A percentile compares a stretch with the other conserved stretches of the same genome.
Evolutionary conservation across 1,140 invertebrate genomes (phyloP).

Genomic region (Grapholita molesta): DNA sequence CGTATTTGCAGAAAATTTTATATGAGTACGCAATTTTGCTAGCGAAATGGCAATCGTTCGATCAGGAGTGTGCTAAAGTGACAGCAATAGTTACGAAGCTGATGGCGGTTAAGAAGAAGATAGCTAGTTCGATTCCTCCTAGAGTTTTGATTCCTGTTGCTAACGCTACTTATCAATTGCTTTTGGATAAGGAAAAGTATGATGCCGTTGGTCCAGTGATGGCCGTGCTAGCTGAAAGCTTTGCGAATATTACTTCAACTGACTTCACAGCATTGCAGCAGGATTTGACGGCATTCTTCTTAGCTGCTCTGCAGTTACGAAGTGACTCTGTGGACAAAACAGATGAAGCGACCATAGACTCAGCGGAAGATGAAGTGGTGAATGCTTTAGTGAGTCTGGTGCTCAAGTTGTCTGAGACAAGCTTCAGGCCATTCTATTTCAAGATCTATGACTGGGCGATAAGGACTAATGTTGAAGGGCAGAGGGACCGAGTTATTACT

Average conservation of each 20-base stretch:
- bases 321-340: constrained; percentile 53
- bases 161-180: constrained; percentile 81
- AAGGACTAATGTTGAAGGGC: constrained; percentile 76
- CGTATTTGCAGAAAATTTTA: constrained; percentile 89
- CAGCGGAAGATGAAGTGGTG: constrained; percentile 85
- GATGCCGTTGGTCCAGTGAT: constrained; percentile 84
- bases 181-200: constrained; percentile 80
- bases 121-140: constrained; percentile 83
- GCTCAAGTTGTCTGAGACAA: constrained; percentile 92
- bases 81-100: constrained; percentile 79
- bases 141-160: constrained; percentile 88
- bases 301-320: constrained; percentile 87
- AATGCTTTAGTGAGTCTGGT: constrained; percentile 87
- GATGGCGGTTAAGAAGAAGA: constrained; percentile 81
- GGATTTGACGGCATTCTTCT: constrained; percentile 86
- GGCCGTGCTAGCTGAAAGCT: constrained; percentile 85
- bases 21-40: constrained; percentile 80
- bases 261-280: constrained; percentile 82
- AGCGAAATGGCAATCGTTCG: constrained; percentile 71
- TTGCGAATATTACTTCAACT: constrained; percentile 78
- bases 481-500: constrained; percentile 84
- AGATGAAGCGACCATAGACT: constrained; percentile 52
- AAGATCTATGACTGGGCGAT: constrained; percentile 92
- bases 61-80: constrained; percentile 76
- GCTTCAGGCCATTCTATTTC: constrained; percentile 92